A percentile compares a stretch with the other conserved stretches of the same genome.
Evolutionary conservation across 2,888 invertebrate genomes (phyloP).

Genomic region (Disparrhopalites patrizii): DNA sequence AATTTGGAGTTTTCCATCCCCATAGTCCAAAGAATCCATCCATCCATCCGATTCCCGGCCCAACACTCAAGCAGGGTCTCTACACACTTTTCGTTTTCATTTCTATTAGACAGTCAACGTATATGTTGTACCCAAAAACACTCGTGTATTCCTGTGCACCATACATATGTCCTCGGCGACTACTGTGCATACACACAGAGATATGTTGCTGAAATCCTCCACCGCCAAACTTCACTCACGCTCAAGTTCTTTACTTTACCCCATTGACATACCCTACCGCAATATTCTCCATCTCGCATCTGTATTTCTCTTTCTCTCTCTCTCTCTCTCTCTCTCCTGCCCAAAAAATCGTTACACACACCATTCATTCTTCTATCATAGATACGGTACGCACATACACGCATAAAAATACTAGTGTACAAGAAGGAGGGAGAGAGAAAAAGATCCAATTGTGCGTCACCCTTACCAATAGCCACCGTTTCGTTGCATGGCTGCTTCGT

Average conservation of each 20-base stretch:
- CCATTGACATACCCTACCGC: slow-evolving; percentile 38
- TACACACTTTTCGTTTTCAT: slow-evolving; percentile 11
- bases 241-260: slow-evolving; percentile 21
- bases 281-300: slow-evolving; percentile 21
- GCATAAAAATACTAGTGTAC: not conserved
- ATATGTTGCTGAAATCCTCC: slow-evolving; percentile 5
- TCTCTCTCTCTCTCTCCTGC: slow-evolving; percentile 10
- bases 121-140: not conserved
- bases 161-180: not conserved
- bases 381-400: slow-evolving; percentile 6
- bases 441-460: slow-evolving; percentile 16
- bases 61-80: slow-evolving; percentile 18
- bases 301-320: slow-evolving; percentile 9
- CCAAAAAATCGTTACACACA: slow-evolving; percentile 27
- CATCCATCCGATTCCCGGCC: slow-evolving; percentile 25
- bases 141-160: not conserved
- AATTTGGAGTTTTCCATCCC: slow-evolving; percentile 26
- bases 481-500: not conserved
- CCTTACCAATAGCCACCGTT: slow-evolving; percentile 10
- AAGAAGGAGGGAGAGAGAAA: not conserved
- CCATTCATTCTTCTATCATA: slow-evolving; percentile 11
- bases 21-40: slow-evolving; percentile 18
- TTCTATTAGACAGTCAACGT: not conserved
- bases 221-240: slow-evolving; percentile 11
- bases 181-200: not conserved